phyloP scores from a whole-genome alignment of 2,797 vertebrate genomes.

The Phyllotis vaccarum region DNA sequence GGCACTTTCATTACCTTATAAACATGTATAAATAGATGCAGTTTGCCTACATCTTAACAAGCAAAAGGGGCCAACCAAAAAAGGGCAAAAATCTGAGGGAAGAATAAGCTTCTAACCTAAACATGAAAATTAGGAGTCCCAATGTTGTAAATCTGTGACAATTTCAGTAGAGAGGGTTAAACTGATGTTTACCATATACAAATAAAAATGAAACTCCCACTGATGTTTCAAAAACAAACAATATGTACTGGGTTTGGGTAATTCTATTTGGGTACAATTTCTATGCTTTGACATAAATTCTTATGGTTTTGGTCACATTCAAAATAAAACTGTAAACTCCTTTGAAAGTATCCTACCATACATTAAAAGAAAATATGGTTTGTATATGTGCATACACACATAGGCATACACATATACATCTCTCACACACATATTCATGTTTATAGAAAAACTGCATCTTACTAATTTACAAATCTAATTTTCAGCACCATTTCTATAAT shows the following conservation, averaged over 20 bases:
- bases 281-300: not conserved
- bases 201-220: not conserved
- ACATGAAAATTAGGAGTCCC: not conserved
- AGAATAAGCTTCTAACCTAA: not conserved
- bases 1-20: not conserved
- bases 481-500: not conserved
- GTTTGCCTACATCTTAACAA: not conserved
- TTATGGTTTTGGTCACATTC: not conserved
- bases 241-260: not conserved
- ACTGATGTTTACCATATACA: not conserved
- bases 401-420: not conserved
- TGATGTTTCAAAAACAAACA: constrained; percentile 41
- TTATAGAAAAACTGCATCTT: not conserved
- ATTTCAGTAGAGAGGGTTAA: not conserved
- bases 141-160: not conserved
- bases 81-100: not conserved
- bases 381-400: not conserved
- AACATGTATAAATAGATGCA: not conserved
- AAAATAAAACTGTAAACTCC: not conserved
- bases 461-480: not conserved
- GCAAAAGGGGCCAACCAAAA: not conserved
- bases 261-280: constrained; percentile 13
- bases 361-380: not conserved
- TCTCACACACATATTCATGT: no score
- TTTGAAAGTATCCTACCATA: not conserved